These are phyloP conservation scores for Zoroaster sp. DNA, from an alignment of 53 echinoderm and acorn worm species.

Conservation along the genomic window DNA sequence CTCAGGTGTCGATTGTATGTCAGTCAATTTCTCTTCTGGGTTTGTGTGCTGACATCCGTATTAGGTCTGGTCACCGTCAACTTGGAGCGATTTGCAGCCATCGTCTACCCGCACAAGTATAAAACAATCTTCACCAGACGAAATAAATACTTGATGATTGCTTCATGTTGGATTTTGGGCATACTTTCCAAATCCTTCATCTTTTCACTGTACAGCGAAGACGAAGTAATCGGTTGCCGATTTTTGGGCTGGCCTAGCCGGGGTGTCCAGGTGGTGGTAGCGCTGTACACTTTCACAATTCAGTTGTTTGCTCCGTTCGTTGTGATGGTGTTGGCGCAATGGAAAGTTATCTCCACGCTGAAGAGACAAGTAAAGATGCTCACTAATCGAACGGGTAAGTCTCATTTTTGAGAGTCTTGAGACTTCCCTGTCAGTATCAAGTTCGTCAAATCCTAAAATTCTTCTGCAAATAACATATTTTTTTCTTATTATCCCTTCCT, in stretches of 20 bases:
- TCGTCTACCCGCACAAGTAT: conserved; percentile 53
- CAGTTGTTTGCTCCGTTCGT: not conserved
- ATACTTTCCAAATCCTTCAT: conserved; percentile 1
- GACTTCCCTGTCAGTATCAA: too few relatives aligned
- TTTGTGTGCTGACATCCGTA: conserved; percentile 15
- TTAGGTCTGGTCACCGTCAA: conserved; percentile 56
- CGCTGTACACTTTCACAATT: not conserved
- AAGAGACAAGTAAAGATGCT: conserved; percentile 1
- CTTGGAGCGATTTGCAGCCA: conserved; percentile 59
- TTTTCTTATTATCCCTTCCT: not conserved
- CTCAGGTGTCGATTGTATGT: conserved; percentile 45
- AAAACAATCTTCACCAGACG: not conserved
- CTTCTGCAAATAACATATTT: not conserved
- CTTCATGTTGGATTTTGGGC: not conserved
- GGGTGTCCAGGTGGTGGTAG: not conserved
- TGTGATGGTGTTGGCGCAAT: not conserved
- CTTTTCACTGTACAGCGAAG: not conserved
- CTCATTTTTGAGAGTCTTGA: not conserved
- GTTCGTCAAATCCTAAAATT: too few relatives aligned
- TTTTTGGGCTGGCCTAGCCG: not conserved
- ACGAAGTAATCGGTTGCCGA: not conserved
- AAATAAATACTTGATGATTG: conserved; percentile 10
- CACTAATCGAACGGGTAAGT: conserved; percentile 4
- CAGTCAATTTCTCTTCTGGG: conserved; percentile 47
- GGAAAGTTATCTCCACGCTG: conserved; percentile 23